Evolutionary conservation across 2,888 invertebrate genomes (phyloP).

Genomic region (Bombylius major): DNA sequence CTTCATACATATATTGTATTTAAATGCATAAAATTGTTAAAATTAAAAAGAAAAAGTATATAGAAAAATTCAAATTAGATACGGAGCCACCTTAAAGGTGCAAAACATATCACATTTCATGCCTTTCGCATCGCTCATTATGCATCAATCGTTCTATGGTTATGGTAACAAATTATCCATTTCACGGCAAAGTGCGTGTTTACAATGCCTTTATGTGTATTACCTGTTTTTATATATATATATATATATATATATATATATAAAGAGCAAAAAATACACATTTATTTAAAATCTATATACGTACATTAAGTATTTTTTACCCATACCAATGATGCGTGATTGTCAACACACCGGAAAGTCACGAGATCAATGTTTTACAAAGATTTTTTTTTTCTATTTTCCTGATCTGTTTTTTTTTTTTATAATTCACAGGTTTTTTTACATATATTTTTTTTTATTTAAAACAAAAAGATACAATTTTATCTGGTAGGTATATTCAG

Average conservation of each 20-base stretch:
- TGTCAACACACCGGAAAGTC: slow-evolving; percentile 6
- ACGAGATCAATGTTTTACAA: neutral
- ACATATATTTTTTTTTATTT: neutral
- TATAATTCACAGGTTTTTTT: neutral
- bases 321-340: slow-evolving; percentile 6
- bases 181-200: slow-evolving; percentile 8
- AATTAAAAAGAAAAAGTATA: too few relatives aligned
- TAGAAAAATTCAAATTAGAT: neutral
- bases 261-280: too few relatives aligned
- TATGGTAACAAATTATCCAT: neutral
- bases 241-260: too few relatives aligned
- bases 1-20: too few relatives aligned
- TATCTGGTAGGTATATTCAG: too few relatives aligned
- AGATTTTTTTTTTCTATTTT: too few relatives aligned
- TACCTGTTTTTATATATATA: too few relatives aligned
- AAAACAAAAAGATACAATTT: too few relatives aligned
- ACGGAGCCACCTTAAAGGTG: neutral
- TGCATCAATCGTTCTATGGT: neutral
- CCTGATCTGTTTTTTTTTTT: neutral
- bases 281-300: neutral
- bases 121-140: neutral
- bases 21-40: too few relatives aligned
- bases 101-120: neutral
- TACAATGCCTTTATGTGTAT: neutral
- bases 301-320: neutral